Evolutionary conservation across 1,140 invertebrate genomes (phyloP), one percentile per base, ranked within the genome.

Genomic region (Nasonia giraulti): DNA sequence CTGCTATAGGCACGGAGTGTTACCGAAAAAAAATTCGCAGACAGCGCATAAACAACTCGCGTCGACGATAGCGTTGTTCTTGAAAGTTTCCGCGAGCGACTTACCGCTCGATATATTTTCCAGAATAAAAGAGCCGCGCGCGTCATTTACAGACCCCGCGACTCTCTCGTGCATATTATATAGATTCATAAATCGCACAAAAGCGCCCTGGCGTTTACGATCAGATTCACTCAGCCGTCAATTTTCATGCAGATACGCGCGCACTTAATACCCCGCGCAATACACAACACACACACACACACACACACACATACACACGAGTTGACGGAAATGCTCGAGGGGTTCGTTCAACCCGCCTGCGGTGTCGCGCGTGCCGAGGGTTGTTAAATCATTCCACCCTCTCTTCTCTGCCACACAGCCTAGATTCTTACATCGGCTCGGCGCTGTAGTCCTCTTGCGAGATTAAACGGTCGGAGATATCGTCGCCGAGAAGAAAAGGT

Each of bases 291-390:
- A 27, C 23, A 27, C 27, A 66, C 31, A 12, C 11, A 50, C 1
- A 44, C 40, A 66, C 31, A 12, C 11, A 50, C 1, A 44, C 40
- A 66, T 31, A 12, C 10, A 50, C 1, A 44, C 40, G 40, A 44
- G 7, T 62, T 2, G 50, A 12, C 14, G 17, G 1, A 55, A 17
- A 2, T 3, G 17, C 55, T 62, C 55, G 20, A 62, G 66, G 27
- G 47, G 81, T 75, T 82, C 81, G 73, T 82, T 82, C 73, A 82
- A 82, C 81, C 76, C 27, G 47, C 33, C 33, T 37, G 33, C 2
- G 33, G 4, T 37, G 31, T 40, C 31, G 12, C 81, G 55, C 82
- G 82, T 83, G 75, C 12, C 75, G 31, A 69, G n/a, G 74, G 55
- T 78, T 33, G 62, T 50, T 77, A 47, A 83, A 83, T 83, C n/a